Evolutionary conservation across 1,140 invertebrate species (phyloP), one percentile per base, ranked within the genome.

Genomic region (Drosophila chauvacae): DNA sequence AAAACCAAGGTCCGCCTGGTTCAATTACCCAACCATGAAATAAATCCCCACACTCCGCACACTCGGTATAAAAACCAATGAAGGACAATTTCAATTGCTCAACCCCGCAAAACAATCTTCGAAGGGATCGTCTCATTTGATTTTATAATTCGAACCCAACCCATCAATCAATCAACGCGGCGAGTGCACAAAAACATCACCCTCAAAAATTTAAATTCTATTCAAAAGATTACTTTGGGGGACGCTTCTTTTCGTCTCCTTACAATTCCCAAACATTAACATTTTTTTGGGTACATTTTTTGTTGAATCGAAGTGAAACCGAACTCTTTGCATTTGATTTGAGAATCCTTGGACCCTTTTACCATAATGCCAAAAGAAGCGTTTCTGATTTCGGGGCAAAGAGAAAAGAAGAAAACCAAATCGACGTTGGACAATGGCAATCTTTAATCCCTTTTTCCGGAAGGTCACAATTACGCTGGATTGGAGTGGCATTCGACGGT

Each of bases 391-490:
- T 64, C 72, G 62, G 69, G 56, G 30, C 28, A 48, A 76, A 59
- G 51, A 39, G 14, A 39, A 23, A 37, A 39, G 35, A n/a, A 3
- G 20, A 39, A 56, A 39, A 16, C 53, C 53, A 39, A 76, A 61
- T 50, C 61, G 26, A 28, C 16, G 37, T 45, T 65, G 77, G 59
- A 68, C 77, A 61, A 80, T 70, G 44, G 63, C 33, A 65, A 51
- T 56, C 7, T 80, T 80, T 88, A 87, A 83, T 88, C 80, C 83
- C 76, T 69, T 81, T 77, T 87, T 87, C 84, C 84, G 84, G 84
- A 83, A 77, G 76, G 77, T 70, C 72, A 88, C 66, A 76, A 87
- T 88, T 88, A 77, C 84, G 72, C 59, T 62, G 69, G 71, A 87
- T 87, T 87, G 77, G 81, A 73, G 78, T 74, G 80, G 69, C 65